Conservation (phyloP, 2,113 vertebrate species). For the Tupaia tana region DNA sequence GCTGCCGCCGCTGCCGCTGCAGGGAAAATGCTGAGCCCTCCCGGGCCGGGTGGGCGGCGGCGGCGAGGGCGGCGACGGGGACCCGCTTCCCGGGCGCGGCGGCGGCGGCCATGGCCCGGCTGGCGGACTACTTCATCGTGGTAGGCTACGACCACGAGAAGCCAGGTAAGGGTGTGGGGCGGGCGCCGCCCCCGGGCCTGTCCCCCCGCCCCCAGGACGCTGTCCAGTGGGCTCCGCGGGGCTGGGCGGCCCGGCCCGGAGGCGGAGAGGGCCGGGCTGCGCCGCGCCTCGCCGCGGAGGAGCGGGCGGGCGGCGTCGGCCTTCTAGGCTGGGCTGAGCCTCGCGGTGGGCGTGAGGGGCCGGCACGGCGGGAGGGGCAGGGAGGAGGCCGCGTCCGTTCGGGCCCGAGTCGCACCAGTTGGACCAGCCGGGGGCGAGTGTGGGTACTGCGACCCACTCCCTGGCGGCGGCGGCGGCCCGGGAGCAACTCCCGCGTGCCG, state of each 20-base stretch:
- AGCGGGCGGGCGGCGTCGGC: slow-evolving; percentile 2
- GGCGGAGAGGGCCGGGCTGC: slow-evolving; percentile 31
- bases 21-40: slow-evolving; percentile 95
- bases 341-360: slow-evolving; percentile 60
- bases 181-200: slow-evolving; percentile 81
- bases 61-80: slow-evolving; percentile 79
- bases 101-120: slow-evolving; percentile 93
- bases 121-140: slow-evolving; percentile 97
- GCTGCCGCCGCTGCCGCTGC: slow-evolving; percentile 86
- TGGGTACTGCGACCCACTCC: background rate
- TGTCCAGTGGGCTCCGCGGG: slow-evolving; percentile 75
- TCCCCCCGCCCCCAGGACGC: slow-evolving; percentile 65
- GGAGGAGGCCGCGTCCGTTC: background rate
- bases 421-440: background rate
- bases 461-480: background rate
- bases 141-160: slow-evolving; percentile 97
- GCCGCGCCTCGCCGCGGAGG: background rate
- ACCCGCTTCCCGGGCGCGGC: slow-evolving; percentile 69
- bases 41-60: slow-evolving; percentile 83
- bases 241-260: slow-evolving; percentile 56
- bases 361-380: background rate
- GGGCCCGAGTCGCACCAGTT: background rate
- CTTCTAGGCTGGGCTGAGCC: background rate
- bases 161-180: slow-evolving; percentile 90
- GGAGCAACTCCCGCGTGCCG: background rate